Evolutionary conservation across 2,797 vertebrate species (phyloP).

Genomic region (Psittacula derbiana): DNA sequence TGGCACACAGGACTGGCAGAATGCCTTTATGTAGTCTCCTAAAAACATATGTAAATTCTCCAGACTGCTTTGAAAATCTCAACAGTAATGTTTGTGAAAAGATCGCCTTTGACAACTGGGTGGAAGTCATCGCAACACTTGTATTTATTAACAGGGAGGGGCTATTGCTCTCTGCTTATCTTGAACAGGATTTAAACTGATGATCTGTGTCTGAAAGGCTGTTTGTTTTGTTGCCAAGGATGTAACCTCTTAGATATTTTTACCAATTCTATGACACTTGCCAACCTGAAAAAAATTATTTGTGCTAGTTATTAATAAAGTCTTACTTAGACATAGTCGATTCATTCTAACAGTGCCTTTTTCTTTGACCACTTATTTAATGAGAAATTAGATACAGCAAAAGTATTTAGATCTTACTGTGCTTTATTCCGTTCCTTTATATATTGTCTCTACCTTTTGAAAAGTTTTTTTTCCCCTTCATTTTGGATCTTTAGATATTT

Average conservation of each 20-base stretch:
- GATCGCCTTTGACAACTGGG: not conserved
- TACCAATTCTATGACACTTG: not conserved
- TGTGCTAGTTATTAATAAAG: not conserved
- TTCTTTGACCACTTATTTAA: not conserved
- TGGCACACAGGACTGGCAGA: not conserved
- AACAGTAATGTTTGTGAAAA: not conserved
- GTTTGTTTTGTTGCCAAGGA: not conserved
- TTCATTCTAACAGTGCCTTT: not conserved
- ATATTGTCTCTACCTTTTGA: not conserved
- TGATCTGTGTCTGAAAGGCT: conserved; percentile 4
- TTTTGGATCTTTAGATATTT: not conserved
- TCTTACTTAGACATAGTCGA: not conserved
- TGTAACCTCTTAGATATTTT: not conserved
- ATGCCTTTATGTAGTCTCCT: not conserved
- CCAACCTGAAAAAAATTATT: not conserved
- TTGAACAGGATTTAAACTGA: not conserved
- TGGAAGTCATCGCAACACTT: not conserved
- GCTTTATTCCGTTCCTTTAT: not conserved
- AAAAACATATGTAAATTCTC: not conserved
- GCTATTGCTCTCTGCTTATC: not conserved
- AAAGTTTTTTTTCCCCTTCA: not conserved
- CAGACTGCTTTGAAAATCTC: not conserved
- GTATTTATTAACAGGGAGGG: not conserved
- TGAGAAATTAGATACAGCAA: not conserved
- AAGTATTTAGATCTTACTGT: not conserved